Base-by-base conservation (phyloP, 2,797 vertebrate species). In the Acanthiza pusilla region DNA sequence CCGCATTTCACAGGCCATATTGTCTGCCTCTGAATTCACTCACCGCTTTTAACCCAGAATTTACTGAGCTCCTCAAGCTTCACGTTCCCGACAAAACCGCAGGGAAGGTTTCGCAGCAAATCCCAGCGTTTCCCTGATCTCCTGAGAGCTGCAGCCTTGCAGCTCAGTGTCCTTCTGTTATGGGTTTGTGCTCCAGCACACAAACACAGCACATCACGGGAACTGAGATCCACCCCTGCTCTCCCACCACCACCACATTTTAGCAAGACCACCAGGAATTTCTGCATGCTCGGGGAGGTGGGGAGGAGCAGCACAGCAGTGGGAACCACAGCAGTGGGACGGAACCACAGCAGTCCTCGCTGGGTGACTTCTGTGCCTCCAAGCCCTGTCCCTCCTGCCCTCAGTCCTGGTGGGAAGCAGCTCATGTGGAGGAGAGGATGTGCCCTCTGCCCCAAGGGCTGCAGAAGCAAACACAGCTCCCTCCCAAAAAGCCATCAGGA, bases 1-100 rank as follows among this genome's bases (percentile, higher is more conserved):
- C 67, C 53, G 22, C 38, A 94, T 89, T 96, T 97, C 83, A 91
- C 58, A 72, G 72, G 62, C 27, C 92, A 85, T 72, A 48, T 70
- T 89, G 63, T 84, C 90, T 74, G 81, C 81, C 79, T 88, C 61
- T n/a, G 53, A 96, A 96, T 82, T 91, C 42, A 74, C 82, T 47
- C 45, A 36, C n/a, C 38, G 87, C 53, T 91, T 96, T 93, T 91
- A 94, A 96, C 66, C 36, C 78, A 80, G 83, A 53, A 48, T 87
- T 94, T 60, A 55, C 61, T 78, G 67, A 80, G 58, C 75, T 91
- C 25, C 85, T 91, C 84, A 61, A 91, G 83, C 67, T 73, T 67
- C 40, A 40, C 1, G 5, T 85, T 93, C 92, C 83, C 0, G 4
- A 93, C 72, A 75, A 79, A 92, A 78, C 32, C 2, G 0, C 1